Base-by-base conservation (phyloP, 2,797 vertebrate species). In the Tadarida brasiliensis region DNA sequence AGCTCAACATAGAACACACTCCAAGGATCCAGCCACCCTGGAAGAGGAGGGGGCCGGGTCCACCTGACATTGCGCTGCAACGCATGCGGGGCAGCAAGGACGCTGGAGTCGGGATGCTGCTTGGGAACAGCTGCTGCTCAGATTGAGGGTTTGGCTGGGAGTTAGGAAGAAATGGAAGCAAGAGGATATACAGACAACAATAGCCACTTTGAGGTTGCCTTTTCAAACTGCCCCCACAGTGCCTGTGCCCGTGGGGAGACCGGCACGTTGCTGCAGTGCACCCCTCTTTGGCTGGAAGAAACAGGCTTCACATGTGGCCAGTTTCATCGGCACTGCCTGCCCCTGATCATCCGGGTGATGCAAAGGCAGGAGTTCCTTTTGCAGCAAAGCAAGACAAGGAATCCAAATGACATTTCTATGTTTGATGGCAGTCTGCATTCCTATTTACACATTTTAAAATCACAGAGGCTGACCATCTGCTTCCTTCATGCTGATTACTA, bases 381-480 rank as follows among this genome's bases (percentile, higher is more conserved):
- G 87, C 88, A 76, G 95, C 94, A 93, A 88, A 89, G 93, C 81
- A 83, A 96, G 85, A 44, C 28, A 51, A 95, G 70, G 94, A 82
- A 98, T 97, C 96, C 97, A 98, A 94, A 56, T 84, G 94, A 95
- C 94, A 95, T 86, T 94, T 82, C 10, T 84, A 94, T 98, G 96
- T 97, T 98, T 97, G 97, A 96, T 92, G 95, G 96, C 95, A 97
- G 94, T n/a, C 84, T 94, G 95, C 78, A 95, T 96, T 98, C 95
- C 96, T 97, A 97, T 97, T 97, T 94, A 96, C 97, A 98, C 97
- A 91, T 96, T 98, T 97, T 97, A 98, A 98, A 98, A 97, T 97
- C 97, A 97, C 96, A 92, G 93, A 97, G 92, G 91, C 91, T 87
- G 95, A 97, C 96, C 96, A 96, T 97, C 97, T 98, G 97, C 97